These are phyloP conservation scores for Aradophagus sp. DNA, from an alignment of 1,140 invertebrate species.

Conservation along the genomic window DNA sequence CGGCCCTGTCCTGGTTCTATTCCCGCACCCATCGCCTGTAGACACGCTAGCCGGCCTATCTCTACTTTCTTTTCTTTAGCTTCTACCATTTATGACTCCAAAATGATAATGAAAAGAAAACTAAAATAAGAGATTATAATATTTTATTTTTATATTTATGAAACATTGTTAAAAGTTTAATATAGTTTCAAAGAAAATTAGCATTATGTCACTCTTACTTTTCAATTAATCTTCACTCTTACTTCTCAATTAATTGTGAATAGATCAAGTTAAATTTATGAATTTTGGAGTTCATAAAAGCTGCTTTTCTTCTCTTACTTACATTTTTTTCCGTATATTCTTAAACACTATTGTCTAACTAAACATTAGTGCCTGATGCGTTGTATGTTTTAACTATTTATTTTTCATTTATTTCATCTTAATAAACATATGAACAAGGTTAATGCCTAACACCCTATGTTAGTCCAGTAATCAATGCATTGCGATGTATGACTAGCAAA, in stretches of 20 bases:
- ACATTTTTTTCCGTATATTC: slow-evolving; percentile 36
- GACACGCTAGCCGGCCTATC: slow-evolving; percentile 75
- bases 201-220: too few relatives aligned
- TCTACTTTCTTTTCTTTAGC: slow-evolving; percentile 43
- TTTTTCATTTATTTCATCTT: slow-evolving; percentile 35
- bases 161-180: too few relatives aligned
- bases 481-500: slow-evolving; percentile 27
- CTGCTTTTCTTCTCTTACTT: slow-evolving; percentile 36
- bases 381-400: too few relatives aligned
- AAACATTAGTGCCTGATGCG: too few relatives aligned
- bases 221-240: too few relatives aligned
- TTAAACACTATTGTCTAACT: slow-evolving; percentile 26
- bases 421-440: slow-evolving; percentile 40
- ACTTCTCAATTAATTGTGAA: too few relatives aligned
- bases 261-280: too few relatives aligned
- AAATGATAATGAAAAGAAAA: slow-evolving; percentile 20
- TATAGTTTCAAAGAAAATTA: too few relatives aligned
- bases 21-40: slow-evolving; percentile 73
- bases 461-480: slow-evolving; percentile 40
- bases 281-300: slow-evolving; percentile 28
- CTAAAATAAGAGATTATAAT: too few relatives aligned
- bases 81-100: slow-evolving; percentile 45
- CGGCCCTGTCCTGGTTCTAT: slow-evolving; percentile 73
- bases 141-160: too few relatives aligned
- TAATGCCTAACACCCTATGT: slow-evolving; percentile 50